Conservation (phyloP, 2,797 vertebrate species). For the Cephalopachus bancanus region DNA sequence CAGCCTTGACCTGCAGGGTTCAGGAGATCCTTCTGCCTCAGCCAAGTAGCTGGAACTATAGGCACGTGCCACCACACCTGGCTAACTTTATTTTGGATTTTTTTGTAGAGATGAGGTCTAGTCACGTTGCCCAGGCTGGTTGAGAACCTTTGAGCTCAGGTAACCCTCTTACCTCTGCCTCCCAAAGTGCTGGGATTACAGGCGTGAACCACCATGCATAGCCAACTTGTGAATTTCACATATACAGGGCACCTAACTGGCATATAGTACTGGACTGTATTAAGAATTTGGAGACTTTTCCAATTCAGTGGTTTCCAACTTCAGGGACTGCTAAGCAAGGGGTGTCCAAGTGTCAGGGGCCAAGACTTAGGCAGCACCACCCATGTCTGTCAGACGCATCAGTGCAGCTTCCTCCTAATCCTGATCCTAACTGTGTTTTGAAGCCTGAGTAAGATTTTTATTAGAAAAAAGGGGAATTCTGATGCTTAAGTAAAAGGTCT, state of each 20-base stretch:
- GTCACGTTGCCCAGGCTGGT: no score
- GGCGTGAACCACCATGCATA: no score
- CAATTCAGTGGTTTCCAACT: conserved; percentile 1
- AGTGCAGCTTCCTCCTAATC: not conserved
- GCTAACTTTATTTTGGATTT: no score
- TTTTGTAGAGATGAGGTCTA: no score
- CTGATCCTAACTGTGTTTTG: not conserved
- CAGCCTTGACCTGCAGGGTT: no score
- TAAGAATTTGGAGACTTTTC: not conserved
- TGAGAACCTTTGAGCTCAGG: no score
- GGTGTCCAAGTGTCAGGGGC: not conserved
- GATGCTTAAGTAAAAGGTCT: not conserved
- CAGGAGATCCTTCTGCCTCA: no score
- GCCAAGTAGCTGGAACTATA: no score
- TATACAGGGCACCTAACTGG: not conserved
- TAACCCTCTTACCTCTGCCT: no score
- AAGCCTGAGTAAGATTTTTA: not conserved
- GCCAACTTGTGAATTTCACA: not conserved
- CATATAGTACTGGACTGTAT: not conserved
- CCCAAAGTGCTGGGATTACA: no score
- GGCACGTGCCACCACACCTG: no score
- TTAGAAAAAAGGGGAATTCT: not conserved
- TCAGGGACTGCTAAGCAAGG: not conserved
- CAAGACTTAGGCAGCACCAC: not conserved
- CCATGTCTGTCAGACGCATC: not conserved